Base-by-base conservation (phyloP, 2,888 invertebrate species). In the Achlya flavicornis region DNA sequence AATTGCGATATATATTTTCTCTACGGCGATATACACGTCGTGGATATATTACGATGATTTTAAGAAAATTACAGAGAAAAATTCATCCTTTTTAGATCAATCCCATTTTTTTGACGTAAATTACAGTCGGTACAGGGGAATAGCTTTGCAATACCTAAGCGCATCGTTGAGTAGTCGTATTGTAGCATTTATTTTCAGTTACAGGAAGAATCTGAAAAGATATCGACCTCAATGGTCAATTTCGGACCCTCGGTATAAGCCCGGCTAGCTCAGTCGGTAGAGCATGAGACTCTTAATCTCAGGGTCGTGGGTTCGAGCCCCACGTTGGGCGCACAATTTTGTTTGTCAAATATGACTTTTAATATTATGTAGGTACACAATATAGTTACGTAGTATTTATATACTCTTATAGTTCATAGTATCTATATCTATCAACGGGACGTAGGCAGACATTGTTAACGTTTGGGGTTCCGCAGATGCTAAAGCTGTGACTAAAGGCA, bases 261-360 rank as follows among this genome's bases (percentile, higher is more conserved):
- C 94, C 93, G 93, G 94, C 93, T 94, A 94, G 94, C 94, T 94
- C 94, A 94, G 94, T 94, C 94, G 92, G 92, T 91, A 92, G 92
- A 93, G 92, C 92, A 93, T 94, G 94, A 94, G 94, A 94, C 94
- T 95, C 94, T 94, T 94, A 94, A 94, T 94, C 94, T 94, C 94
- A 94, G 94, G 94, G 94, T 94, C 94, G 94, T 94, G 94, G 94
- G 94, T 94, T 94, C 94, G 94, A 94, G 94, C 94, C 94, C 94
- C 94, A 94, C 94, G 94, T 94, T 94, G 94, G 94, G 94, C 94
- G 94, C 74, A 57, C 59, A 63, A 78, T 77, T 82, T 80, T 64
- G 62, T 53, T 57, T 64, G n/a, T 58, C 53, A 35, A 38, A 14
- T 41, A 62, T 38, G 19, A 19, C 33, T 14, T 46, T 46, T 43